A percentile compares a stretch with the other conserved stretches of the same genome.
Conservation (phyloP, 53 echinoderm and acorn worm genomes). For the Echinarachnius parma region DNA sequence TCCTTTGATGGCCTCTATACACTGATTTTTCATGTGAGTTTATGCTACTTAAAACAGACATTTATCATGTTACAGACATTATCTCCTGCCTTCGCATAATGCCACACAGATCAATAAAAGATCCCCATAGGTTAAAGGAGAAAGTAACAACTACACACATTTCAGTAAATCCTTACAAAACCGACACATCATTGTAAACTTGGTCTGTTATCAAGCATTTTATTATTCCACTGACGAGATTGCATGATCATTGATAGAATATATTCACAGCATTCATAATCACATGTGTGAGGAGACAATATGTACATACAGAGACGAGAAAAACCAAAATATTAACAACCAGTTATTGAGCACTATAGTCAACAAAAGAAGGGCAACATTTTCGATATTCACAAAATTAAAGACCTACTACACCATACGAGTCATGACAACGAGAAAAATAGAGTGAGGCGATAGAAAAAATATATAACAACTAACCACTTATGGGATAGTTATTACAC, state of each 20-base stretch:
- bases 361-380: slow-evolving; percentile 22
- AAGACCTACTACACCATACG: slow-evolving; percentile 27
- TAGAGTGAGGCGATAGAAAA: not conserved
- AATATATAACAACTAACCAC: too few species aligned
- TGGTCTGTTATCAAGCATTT: slow-evolving; percentile 36
- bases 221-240: slow-evolving; percentile 50
- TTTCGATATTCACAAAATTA: slow-evolving; percentile 31
- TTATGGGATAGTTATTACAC: too few species aligned
- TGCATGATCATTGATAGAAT: slow-evolving; percentile 47
- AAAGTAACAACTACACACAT: too few species aligned
- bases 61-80: too few species aligned
- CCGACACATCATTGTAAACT: not conserved
- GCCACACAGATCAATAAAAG: too few species aligned
- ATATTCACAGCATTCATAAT: slow-evolving; percentile 54
- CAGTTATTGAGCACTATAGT: slow-evolving; percentile 36
- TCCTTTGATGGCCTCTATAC: too few species aligned
- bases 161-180: too few species aligned
- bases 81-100: too few species aligned
- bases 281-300: slow-evolving; percentile 32
- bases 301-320: slow-evolving; percentile 49
- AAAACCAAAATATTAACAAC: slow-evolving; percentile 47
- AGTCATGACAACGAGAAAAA: not conserved
- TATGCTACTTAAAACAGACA: too few species aligned
- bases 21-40: too few species aligned
- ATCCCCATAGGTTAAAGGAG: too few species aligned